Conservation (phyloP, 2,797 vertebrate genomes). For the Spheniscus humboldti region DNA sequence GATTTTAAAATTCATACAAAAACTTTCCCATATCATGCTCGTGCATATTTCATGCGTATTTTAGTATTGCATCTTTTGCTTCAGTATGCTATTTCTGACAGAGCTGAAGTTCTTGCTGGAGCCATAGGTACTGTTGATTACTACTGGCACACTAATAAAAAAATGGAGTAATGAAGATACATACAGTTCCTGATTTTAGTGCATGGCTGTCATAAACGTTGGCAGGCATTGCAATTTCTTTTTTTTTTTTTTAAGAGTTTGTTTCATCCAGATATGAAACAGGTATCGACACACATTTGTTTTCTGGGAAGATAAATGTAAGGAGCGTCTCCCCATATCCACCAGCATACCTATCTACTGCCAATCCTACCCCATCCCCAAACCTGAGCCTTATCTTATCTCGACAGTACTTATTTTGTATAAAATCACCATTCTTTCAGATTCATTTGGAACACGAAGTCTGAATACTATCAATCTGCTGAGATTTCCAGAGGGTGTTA, state of each 20-base stretch:
- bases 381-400: not conserved
- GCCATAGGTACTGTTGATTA: not conserved
- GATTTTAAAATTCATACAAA: constrained; percentile 11
- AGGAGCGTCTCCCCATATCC: not conserved
- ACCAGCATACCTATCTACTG: not conserved
- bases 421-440: not conserved
- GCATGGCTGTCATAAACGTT: not conserved
- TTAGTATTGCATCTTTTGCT: not conserved
- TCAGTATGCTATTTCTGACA: not conserved
- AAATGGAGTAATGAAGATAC: not conserved
- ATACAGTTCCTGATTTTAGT: not conserved
- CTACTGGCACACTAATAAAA: not conserved
- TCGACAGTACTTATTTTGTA: accelerated
- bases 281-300: not conserved
- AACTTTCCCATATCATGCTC: constrained; percentile 1
- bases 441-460: not conserved
- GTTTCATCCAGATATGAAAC: not conserved
- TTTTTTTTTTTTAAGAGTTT: not conserved
- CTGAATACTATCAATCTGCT: not conserved
- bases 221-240: not conserved
- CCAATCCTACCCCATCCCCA: not conserved
- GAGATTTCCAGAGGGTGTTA: not conserved
- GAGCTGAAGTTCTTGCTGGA: not conserved
- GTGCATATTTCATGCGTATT: not conserved
- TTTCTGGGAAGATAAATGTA: not conserved